phyloP scores from a whole-genome alignment of 2,888 invertebrate genomes.

The Stenoptilia bipunctidactyla region DNA sequence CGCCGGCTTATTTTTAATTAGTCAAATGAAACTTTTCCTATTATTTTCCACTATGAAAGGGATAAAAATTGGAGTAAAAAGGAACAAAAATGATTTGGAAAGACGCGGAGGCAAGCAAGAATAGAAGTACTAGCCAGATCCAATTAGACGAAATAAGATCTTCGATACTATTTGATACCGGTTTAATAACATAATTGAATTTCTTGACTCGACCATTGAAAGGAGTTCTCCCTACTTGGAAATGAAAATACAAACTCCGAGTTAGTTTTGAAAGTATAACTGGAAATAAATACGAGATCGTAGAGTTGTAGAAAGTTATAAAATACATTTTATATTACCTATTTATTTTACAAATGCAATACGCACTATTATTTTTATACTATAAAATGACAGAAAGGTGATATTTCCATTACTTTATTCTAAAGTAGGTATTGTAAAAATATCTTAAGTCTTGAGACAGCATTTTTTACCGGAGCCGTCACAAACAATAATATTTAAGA shows the following conservation, averaged over 20 bases:
- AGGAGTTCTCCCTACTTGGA: constrained; percentile 16
- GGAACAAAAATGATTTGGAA: constrained; percentile 13
- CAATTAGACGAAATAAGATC: constrained; percentile 51
- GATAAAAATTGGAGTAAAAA: constrained; percentile 41
- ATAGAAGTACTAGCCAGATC: constrained; percentile 43
- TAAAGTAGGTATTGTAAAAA: constrained; percentile 5
- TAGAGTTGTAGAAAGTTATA: too few relatives aligned
- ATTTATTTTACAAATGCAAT: too few relatives aligned
- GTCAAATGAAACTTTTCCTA: constrained; percentile 63
- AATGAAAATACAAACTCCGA: constrained; percentile 9
- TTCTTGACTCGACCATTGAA: constrained; percentile 12
- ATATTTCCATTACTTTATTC: constrained; percentile 13
- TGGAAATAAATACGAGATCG: too few relatives aligned
- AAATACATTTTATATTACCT: too few relatives aligned
- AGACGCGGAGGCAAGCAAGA: constrained; percentile 31
- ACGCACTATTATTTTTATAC: too few relatives aligned
- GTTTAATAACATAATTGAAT: constrained; percentile 37
- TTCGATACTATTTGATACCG: constrained; percentile 36
- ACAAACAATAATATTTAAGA: constrained; percentile 39
- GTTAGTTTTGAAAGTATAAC: constrained; percentile 16
- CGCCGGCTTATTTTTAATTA: constrained; percentile 63
- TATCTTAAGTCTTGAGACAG: constrained; percentile 19
- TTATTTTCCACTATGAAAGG: constrained; percentile 43
- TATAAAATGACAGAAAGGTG: too few relatives aligned
- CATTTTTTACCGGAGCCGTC: constrained; percentile 44